A percentile compares a stretch with the other conserved stretches of the same genome.
Conservation (phyloP, 2,113 vertebrate species). For the Synodontis membranacea region DNA sequence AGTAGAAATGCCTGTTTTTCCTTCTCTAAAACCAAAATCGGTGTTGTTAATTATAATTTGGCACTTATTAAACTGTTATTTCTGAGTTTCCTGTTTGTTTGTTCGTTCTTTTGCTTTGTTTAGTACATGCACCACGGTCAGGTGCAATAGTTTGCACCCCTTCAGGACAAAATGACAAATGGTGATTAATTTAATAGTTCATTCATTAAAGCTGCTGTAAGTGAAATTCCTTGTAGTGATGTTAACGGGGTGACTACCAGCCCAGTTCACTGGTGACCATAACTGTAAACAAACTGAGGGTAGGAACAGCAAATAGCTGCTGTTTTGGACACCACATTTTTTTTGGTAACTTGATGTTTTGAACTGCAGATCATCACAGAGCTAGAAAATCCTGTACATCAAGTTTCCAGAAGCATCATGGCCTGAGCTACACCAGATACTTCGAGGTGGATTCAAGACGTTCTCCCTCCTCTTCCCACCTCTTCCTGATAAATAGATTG, state of each 20-base stretch:
- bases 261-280: background rate
- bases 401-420: background rate
- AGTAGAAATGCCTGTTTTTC: background rate
- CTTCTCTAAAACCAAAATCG: background rate
- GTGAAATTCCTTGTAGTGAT: background rate
- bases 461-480: constrained; percentile 9
- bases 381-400: background rate
- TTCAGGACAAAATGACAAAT: background rate
- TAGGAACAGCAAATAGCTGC: background rate
- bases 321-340: background rate
- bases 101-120: background rate
- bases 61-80: too few species aligned
- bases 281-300: background rate
- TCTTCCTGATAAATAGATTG: constrained; percentile 65
- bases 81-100: too few species aligned
- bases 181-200: too few species aligned
- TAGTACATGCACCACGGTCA: background rate
- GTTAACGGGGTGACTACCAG: background rate
- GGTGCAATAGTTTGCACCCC: too few species aligned
- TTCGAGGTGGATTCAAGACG: constrained; percentile 14
- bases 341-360: background rate
- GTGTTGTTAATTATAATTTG: background rate
- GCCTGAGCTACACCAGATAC: background rate
- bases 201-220: background rate
- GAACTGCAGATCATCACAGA: too few species aligned